Evolutionary conservation across 2,797 vertebrate species (phyloP).

Genomic region (Otus scops): DNA sequence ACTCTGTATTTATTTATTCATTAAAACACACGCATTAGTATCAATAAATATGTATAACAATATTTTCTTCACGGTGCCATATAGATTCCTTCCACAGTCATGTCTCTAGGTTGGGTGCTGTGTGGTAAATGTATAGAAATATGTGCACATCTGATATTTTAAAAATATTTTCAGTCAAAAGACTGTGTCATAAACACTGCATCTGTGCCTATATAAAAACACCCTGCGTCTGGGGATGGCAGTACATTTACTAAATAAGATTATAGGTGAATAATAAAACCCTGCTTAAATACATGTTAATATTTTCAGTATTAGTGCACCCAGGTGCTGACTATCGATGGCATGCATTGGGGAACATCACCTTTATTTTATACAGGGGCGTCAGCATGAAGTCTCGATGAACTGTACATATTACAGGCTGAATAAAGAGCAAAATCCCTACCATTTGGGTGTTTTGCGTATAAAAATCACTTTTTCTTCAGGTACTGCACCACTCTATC

Average conservation of each 20-base stretch:
- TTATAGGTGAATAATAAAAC: constrained; percentile 6
- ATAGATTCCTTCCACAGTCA: not conserved
- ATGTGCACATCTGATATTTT: not conserved
- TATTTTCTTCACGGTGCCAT: constrained; percentile 27
- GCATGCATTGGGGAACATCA: not conserved
- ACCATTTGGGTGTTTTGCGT: not conserved
- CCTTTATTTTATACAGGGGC: not conserved
- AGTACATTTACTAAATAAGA: not conserved
- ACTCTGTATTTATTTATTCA: constrained; percentile 71
- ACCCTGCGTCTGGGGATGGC: not conserved
- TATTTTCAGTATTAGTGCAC: not conserved
- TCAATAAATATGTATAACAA: constrained; percentile 67
- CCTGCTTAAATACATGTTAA: not conserved
- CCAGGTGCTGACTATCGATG: not conserved
- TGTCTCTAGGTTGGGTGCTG: not conserved
- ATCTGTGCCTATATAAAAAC: not conserved
- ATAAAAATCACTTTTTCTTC: constrained; percentile 51
- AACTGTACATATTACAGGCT: not conserved
- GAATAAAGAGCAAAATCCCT: not conserved
- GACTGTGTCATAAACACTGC: not conserved
- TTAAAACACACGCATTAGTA: constrained; percentile 59
- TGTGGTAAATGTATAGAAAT: not conserved
- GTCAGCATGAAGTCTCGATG: not conserved
- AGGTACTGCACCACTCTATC: constrained; percentile 1
- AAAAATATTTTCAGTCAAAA: not conserved